Evolutionary conservation across 2,113 vertebrate genomes (phyloP).

Genomic region (Notiomystis cincta): DNA sequence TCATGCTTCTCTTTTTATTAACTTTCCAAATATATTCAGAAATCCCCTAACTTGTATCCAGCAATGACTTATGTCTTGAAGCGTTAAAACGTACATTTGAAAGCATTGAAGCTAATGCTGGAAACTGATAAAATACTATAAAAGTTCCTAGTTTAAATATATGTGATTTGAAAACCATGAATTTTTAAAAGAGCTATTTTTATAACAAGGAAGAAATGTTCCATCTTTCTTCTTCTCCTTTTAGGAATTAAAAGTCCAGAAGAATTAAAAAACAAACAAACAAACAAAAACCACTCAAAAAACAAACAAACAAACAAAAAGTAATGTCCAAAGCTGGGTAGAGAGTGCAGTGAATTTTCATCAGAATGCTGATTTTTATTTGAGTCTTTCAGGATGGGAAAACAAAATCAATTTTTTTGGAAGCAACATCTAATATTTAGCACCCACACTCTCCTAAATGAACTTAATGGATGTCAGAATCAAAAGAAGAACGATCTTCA

Average conservation of each 20-base stretch:
- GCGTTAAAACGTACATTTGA: slow-evolving; percentile 49
- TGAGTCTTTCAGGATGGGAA: not conserved
- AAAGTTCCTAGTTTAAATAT: not conserved
- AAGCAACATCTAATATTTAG: not conserved
- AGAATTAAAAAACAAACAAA: not conserved
- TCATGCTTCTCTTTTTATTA: slow-evolving; percentile 23
- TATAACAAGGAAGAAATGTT: not conserved
- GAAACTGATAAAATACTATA: slow-evolving; percentile 20
- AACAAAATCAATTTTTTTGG: not conserved
- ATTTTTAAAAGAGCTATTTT: not conserved
- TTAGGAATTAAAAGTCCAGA: not conserved
- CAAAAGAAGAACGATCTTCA: not conserved
- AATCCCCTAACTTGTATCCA: slow-evolving; percentile 13
- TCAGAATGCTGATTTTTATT: not conserved
- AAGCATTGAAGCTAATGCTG: not conserved
- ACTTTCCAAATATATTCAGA: slow-evolving; percentile 25
- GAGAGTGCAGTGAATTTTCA: not conserved
- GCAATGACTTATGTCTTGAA: not conserved
- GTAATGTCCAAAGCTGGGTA: not conserved
- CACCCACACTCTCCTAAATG: not conserved
- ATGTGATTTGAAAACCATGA: not conserved
- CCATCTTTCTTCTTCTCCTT: not conserved
- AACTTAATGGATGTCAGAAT: not conserved
- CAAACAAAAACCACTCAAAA: not conserved
- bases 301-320: not conserved